Percentiles rank a stretch among this genome's conserved stretches.
These are phyloP conservation scores for Lucifuga dentata DNA, from an alignment of 2,113 vertebrate genomes.

Conservation along the genomic window DNA sequence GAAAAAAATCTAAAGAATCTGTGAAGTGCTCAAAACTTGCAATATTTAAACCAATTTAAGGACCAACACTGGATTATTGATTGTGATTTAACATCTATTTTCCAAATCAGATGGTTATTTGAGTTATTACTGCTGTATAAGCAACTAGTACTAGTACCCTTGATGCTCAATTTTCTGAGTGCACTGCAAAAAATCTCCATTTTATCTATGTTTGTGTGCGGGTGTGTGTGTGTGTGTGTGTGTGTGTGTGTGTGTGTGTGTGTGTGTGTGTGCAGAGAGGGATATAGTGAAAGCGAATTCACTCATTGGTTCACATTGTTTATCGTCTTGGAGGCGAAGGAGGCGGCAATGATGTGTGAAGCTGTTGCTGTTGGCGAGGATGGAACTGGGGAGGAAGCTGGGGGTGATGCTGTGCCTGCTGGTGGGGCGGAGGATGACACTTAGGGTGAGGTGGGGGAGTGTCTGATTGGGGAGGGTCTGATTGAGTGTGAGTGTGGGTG, in stretches of 20 bases:
- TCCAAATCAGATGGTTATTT: neutral
- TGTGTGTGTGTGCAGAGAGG: neutral
- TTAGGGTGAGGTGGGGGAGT: conserved; percentile 5
- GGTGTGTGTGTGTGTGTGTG: conserved; percentile 13
- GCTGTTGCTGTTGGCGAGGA: conserved; percentile 17
- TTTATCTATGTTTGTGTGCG: conserved; percentile 17
- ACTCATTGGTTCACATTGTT: conserved; percentile 46
- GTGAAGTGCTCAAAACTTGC: conserved; percentile 24
- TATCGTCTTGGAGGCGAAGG: conserved; percentile 6
- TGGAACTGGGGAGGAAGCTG: conserved; percentile 3
- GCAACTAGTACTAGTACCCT: conserved; percentile 10
- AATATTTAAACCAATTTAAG: conserved; percentile 2
- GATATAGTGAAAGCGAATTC: conserved; percentile 13
- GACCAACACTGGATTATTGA: conserved; percentile 18
- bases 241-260: neutral
- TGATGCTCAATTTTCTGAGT: too few relatives aligned
- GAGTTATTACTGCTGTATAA: neutral
- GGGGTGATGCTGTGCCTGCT: conserved; percentile 8
- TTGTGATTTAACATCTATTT: neutral
- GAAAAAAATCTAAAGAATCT: conserved; percentile 23
- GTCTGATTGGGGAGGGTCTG: conserved; percentile 7
- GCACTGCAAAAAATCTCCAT: conserved; percentile 1
- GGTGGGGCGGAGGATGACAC: neutral
- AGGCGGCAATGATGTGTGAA: neutral
- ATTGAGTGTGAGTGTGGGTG: conserved; percentile 16